A percentile compares a stretch with the other conserved stretches of the same genome.
These are phyloP conservation scores for Peucedramus taeniatus DNA, from an alignment of 2,113 vertebrate species.

Conservation along the genomic window DNA sequence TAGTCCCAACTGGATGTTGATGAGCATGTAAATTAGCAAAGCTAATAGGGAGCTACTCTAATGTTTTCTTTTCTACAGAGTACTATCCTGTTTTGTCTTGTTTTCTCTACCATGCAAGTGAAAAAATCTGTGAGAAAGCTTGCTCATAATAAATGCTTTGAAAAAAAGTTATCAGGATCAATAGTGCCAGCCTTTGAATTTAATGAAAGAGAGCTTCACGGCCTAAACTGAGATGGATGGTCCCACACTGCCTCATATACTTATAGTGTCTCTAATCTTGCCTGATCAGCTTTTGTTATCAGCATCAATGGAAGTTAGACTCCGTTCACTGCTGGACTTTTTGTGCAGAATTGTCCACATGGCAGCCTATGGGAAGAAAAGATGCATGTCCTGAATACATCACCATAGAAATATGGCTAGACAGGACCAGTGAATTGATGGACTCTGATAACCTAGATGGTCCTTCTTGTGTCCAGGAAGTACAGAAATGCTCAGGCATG, in stretches of 20 bases:
- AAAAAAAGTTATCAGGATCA: neutral
- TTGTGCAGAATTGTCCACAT: neutral
- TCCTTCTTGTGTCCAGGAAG: neutral
- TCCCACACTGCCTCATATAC: neutral
- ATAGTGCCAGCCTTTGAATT: neutral
- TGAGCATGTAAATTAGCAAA: neutral
- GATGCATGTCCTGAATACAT: neutral
- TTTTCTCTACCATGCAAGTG: neutral
- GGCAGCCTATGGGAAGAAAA: neutral
- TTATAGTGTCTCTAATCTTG: neutral
- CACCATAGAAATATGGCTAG: neutral
- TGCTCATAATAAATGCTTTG: neutral
- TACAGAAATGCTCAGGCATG: neutral
- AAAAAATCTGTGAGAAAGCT: neutral
- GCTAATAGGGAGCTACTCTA: neutral
- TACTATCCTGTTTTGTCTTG: neutral
- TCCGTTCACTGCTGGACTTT: neutral
- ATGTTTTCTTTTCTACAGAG: neutral
- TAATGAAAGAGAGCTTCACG: neutral
- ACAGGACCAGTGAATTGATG: neutral
- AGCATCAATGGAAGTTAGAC: neutral
- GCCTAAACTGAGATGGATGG: neutral
- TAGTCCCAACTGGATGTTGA: neutral
- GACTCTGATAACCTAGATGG: neutral
- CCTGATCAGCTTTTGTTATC: neutral